These are phyloP conservation scores for Sciurus niger DNA, from an alignment of 2,113 vertebrate species.

Conservation along the genomic window DNA sequence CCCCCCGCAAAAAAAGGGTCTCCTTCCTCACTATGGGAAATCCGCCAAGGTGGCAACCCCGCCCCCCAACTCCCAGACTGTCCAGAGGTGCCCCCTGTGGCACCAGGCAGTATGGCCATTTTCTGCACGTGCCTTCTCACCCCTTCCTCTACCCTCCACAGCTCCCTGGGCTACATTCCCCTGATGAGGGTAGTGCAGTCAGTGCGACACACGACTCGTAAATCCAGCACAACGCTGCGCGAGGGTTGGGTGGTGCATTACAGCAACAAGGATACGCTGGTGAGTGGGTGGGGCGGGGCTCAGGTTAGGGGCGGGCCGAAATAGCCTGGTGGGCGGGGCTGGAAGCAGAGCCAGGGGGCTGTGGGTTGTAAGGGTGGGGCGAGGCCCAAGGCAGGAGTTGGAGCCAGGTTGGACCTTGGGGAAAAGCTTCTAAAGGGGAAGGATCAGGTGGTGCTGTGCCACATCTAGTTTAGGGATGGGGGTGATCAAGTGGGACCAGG, in stretches of 20 bases:
- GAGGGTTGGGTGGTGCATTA: conserved; percentile 96
- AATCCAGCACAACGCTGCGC: conserved; percentile 93
- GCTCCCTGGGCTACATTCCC: conserved; percentile 92
- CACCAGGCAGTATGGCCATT: not conserved
- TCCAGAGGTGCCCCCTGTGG: not conserved
- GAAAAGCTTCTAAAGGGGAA: not conserved
- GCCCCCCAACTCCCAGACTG: not conserved
- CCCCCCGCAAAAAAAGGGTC: not conserved
- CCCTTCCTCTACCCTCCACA: conserved; percentile 58
- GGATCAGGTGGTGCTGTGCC: not conserved
- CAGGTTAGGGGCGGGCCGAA: not conserved
- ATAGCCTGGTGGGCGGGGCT: not conserved
- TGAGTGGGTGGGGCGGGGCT: conserved; percentile 77
- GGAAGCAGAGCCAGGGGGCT: not conserved
- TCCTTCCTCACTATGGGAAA: not conserved
- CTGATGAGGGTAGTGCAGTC: conserved; percentile 96
- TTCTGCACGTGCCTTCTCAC: not conserved
- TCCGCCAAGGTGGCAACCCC: not conserved
- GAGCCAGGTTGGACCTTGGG: not conserved
- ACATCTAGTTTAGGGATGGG: not conserved
- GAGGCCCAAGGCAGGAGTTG: not conserved
- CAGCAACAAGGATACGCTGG: conserved; percentile 95
- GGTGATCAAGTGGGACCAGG: not conserved
- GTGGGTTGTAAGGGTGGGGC: rapidly evolving
- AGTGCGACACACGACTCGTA: conserved; percentile 93